phyloP scores from a whole-genome alignment of 2,113 vertebrate species.

The Lutjanus erythropterus region DNA sequence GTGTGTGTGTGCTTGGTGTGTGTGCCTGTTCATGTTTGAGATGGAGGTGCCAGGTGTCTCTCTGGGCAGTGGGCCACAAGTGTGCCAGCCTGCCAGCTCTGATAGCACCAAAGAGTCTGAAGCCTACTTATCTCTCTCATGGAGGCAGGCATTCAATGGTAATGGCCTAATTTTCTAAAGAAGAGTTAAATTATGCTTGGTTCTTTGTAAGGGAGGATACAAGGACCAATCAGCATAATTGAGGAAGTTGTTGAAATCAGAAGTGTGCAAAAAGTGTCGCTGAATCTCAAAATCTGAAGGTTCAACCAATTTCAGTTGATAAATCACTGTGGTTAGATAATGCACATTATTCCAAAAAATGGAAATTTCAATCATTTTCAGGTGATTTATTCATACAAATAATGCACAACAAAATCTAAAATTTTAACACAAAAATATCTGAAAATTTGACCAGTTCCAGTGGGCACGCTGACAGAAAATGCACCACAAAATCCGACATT shows the following conservation, averaged over 20 bases:
- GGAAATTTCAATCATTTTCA: too few relatives aligned
- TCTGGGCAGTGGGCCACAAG: constrained; percentile 65
- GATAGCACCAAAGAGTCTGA: constrained; percentile 43
- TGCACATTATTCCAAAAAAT: too few relatives aligned
- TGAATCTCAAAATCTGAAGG: too few relatives aligned
- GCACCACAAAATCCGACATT: too few relatives aligned
- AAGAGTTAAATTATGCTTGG: constrained; percentile 14
- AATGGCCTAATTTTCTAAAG: constrained; percentile 45
- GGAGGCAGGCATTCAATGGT: constrained; percentile 31
- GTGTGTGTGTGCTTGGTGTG: constrained; percentile 25
- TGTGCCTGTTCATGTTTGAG: constrained; percentile 24
- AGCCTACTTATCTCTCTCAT: constrained; percentile 55
- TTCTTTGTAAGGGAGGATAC: neutral
- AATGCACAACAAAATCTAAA: too few relatives aligned
- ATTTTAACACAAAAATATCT: too few relatives aligned
- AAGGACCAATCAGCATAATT: constrained; percentile 1
- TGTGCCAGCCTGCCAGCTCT: constrained; percentile 46
- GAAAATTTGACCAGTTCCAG: too few relatives aligned
- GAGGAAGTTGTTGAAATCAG: neutral
- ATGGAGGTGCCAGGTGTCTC: constrained; percentile 66
- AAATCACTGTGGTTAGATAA: too few relatives aligned
- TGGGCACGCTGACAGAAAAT: too few relatives aligned
- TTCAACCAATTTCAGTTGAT: too few relatives aligned
- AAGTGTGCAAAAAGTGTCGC: neutral
- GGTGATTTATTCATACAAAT: too few relatives aligned